Evolutionary conservation across 1,140 invertebrate genomes (phyloP).

Genomic region (Lepidotrigona ventralis): DNA sequence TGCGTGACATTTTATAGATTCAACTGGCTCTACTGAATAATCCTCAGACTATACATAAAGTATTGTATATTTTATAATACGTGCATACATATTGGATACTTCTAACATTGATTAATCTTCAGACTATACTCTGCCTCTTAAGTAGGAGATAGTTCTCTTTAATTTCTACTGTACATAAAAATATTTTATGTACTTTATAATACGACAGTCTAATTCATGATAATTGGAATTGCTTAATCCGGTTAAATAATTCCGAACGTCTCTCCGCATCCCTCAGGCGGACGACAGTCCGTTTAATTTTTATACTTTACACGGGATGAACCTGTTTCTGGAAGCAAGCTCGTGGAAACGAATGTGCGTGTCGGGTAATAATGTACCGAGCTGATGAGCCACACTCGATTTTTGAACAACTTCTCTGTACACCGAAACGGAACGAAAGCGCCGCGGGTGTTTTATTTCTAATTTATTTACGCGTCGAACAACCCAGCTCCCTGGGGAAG

Average conservation of each 20-base stretch:
- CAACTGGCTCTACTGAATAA: too few species aligned
- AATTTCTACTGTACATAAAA: not conserved
- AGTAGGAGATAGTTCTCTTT: not conserved
- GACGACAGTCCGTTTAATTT: not conserved
- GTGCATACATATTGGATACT: too few species aligned
- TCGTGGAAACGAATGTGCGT: conserved; percentile 6
- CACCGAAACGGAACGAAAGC: not conserved
- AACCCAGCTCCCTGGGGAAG: not conserved
- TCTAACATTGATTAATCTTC: too few species aligned
- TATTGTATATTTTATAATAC: not conserved
- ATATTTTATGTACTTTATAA: not conserved
- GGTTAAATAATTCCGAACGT: not conserved
- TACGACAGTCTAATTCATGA: not conserved
- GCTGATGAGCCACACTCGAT: conserved; percentile 62
- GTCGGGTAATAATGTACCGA: conserved; percentile 38
- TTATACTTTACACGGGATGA: not conserved
- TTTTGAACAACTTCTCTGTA: conserved; percentile 21
- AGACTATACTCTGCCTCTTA: not conserved
- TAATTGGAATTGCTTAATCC: not conserved
- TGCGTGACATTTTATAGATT: not conserved
- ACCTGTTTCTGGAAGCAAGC: not conserved
- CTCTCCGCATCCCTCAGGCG: too few species aligned
- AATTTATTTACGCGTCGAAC: conserved; percentile 5
- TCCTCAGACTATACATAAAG: not conserved
- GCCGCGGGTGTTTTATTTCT: not conserved